A percentile compares a stretch with the other conserved stretches of the same genome.
Conservation (phyloP, 64 coral and sea anemone species). For the Astreopora myriophthalma region DNA sequence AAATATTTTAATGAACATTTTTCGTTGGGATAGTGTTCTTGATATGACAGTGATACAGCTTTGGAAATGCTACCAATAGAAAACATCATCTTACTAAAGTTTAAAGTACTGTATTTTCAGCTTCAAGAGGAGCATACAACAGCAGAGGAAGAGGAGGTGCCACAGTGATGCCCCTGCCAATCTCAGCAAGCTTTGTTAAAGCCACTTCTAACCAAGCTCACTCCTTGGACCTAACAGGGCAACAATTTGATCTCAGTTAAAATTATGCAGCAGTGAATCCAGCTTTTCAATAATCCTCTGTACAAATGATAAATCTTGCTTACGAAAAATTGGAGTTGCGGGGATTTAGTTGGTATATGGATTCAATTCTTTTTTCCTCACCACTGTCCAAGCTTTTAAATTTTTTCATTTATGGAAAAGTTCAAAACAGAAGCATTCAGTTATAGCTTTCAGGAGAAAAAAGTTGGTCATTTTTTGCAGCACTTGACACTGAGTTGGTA, state of each 20-base stretch:
- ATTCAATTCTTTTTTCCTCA: too few species aligned
- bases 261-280: background rate
- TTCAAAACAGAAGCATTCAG: too few species aligned
- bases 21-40: too few species aligned
- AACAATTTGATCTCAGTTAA: background rate
- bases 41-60: too few species aligned
- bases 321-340: background rate
- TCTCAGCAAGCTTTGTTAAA: conserved; percentile 52
- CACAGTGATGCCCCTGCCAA: background rate
- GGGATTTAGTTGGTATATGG: too few species aligned
- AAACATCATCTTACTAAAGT: background rate
- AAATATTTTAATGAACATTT: too few species aligned
- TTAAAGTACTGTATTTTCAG: background rate
- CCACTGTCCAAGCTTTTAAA: too few species aligned
- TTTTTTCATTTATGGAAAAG: too few species aligned
- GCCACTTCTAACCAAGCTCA: background rate
- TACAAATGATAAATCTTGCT: background rate
- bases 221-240: background rate
- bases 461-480: too few species aligned
- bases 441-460: too few species aligned
- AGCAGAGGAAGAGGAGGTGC: conserved; percentile 3
- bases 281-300: background rate
- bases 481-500: too few species aligned
- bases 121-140: background rate
- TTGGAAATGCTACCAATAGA: too few species aligned